Base-by-base conservation (phyloP, 1,140 invertebrate species). In the Saxidomus purpurata region DNA sequence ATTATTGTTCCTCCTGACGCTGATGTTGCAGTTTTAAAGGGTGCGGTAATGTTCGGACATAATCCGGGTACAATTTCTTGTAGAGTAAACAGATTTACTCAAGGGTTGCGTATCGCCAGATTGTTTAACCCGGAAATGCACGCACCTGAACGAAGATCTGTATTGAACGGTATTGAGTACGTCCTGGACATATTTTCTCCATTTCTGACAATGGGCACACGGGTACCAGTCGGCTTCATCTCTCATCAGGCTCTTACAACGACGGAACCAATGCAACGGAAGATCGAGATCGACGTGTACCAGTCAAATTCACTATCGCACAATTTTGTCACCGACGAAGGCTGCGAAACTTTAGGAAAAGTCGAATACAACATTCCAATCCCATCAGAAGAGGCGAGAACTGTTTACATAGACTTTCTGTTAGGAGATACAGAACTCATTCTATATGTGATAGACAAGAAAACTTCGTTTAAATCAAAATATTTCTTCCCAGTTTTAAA, bases 111-210 rank as follows among this genome's bases (percentile, higher is more conserved):
- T 19, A 76, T 82, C 4, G 87, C 87, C 0, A 47, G 87, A 55
- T 25, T 83, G 25, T 89, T 22, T 28, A 89, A 83, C 34, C 79
- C 79, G 28, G 87, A 83, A 83, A 77, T 89, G 67, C 87, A 89
- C 49, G 15, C 59, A 31, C 22, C 31, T n/a, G 40, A 69, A 52
- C 36, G 43, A 15, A 43, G 69, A 15, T 76, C 67, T 13, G 49
- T 81, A 4, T 28, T 81, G 13, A 61, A 80, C 13, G 77, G 77
- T 0, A 38, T 81, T 11, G 86, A 88, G 36, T 88, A 88, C 34
- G 52, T 88, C 47, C 71, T 88, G n/a, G 86, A 88, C 52, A 81
- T 88, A n/a, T 88, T 88, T 40, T 88, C 86, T 25, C 76, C 86
- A 22, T 88, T 88, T 63, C 63, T 88, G 22, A 88, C 86, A 40